These are phyloP conservation scores for Conger conger DNA, from an alignment of 2,113 vertebrate species.

Conservation along the genomic window DNA sequence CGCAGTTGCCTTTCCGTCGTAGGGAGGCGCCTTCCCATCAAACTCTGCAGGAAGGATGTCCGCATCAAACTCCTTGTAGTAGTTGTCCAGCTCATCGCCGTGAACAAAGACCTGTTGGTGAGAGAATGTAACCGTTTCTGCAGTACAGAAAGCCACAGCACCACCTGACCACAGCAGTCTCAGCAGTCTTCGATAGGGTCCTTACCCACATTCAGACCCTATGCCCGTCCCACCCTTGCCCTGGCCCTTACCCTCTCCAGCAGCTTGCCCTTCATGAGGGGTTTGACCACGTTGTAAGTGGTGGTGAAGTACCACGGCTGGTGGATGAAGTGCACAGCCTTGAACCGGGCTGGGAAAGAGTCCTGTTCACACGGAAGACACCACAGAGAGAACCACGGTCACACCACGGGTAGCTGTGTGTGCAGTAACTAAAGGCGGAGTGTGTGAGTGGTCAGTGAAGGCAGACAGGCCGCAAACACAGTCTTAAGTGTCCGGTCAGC, in stretches of 20 bases:
- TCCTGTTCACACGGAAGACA: conserved; percentile 69
- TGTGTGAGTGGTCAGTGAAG: neutral
- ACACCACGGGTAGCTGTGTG: neutral
- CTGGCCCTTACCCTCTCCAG: conserved; percentile 83
- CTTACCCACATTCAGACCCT: neutral
- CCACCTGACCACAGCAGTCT: neutral
- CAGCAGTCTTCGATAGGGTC: neutral
- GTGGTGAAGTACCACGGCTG: conserved; percentile 99
- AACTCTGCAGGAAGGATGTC: conserved; percentile 91
- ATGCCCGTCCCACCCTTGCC: neutral
- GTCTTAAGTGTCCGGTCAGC: conserved; percentile 17
- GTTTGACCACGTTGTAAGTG: conserved; percentile 95
- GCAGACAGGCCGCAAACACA: neutral
- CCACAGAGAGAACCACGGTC: neutral
- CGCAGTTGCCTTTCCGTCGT: conserved; percentile 81
- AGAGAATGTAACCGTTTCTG: neutral
- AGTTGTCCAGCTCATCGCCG: conserved; percentile 86
- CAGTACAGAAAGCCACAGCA: neutral
- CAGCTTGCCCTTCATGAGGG: conserved; percentile 92
- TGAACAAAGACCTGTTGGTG: conserved; percentile 86
- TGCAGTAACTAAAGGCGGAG: neutral
- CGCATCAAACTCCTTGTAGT: conserved; percentile 88
- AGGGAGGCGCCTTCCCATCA: conserved; percentile 83
- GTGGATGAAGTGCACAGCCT: conserved; percentile 95
- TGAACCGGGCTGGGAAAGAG: conserved; percentile 95